Percentiles rank a stretch among this genome's conserved stretches.
phyloP scores from a whole-genome alignment of 2,888 invertebrate species.

The Ophonus ardosiacus region DNA sequence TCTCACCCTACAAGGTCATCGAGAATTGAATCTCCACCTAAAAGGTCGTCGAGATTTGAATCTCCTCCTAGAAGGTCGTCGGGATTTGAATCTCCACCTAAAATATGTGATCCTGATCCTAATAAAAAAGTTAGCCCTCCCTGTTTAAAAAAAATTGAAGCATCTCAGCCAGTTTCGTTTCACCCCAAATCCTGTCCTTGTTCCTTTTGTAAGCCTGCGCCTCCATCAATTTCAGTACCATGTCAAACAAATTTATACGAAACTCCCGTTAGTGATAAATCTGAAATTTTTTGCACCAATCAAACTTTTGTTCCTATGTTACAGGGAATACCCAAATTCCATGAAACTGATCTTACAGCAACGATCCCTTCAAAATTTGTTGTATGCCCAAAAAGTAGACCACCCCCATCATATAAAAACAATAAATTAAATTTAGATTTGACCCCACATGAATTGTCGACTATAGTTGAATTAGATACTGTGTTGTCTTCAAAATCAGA shows the following conservation, averaged over 20 bases:
- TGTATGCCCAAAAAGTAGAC: conserved; percentile 68
- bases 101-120: too few species aligned
- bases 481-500: conserved; percentile 69
- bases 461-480: conserved; percentile 74
- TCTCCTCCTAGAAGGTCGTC: too few species aligned
- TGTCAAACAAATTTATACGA: neutral
- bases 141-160: too few species aligned
- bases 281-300: neutral
- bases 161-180: too few species aligned
- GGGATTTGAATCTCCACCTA: too few species aligned
- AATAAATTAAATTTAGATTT: conserved; percentile 70
- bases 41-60: too few species aligned
- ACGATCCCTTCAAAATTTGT: neutral
- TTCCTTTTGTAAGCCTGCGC: too few species aligned
- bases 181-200: too few species aligned
- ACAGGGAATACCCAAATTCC: conserved; percentile 73
- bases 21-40: too few species aligned
- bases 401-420: conserved; percentile 72
- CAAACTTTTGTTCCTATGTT: conserved; percentile 71
- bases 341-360: conserved; percentile 63
- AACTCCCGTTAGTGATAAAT: conserved; percentile 39
- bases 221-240: too few species aligned
- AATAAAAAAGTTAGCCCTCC: too few species aligned
- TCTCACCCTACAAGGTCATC: too few species aligned
- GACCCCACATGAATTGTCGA: conserved; percentile 74